A percentile compares a stretch with the other conserved stretches of the same genome.
Conservation (phyloP, 2,888 invertebrate species). For the Oxyscelio sp. region DNA sequence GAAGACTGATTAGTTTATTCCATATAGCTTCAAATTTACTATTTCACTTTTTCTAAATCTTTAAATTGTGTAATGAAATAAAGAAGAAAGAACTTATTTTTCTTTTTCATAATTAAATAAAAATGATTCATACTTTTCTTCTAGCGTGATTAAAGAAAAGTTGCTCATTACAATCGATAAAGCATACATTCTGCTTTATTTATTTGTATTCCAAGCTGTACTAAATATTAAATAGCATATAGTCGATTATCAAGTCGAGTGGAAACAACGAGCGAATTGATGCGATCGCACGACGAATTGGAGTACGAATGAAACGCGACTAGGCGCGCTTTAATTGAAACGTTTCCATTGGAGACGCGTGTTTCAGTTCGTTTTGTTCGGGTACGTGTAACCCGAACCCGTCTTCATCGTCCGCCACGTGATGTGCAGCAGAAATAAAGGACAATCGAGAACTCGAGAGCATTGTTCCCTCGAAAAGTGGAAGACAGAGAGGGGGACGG, state of each 20-base stretch:
- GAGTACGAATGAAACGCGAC: slow-evolving; percentile 46
- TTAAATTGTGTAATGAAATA: too few species aligned
- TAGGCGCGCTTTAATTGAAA: slow-evolving; percentile 65
- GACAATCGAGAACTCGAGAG: slow-evolving; percentile 62
- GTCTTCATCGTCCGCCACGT: slow-evolving; percentile 61
- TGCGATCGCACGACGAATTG: slow-evolving; percentile 41
- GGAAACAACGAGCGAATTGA: slow-evolving; percentile 10
- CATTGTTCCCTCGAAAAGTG: slow-evolving; percentile 35
- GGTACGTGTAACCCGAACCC: slow-evolving; percentile 47
- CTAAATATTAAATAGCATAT: slow-evolving; percentile 42
- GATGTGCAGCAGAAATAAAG: slow-evolving; percentile 62
- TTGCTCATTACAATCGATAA: too few species aligned
- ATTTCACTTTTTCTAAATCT: too few species aligned
- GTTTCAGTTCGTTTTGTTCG: slow-evolving; percentile 54
- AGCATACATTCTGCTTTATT: too few species aligned
- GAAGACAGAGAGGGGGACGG: not conserved
- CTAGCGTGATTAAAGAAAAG: too few species aligned
- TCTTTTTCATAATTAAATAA: too few species aligned
- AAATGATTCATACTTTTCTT: too few species aligned
- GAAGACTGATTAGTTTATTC: too few species aligned
- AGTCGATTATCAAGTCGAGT: slow-evolving; percentile 36
- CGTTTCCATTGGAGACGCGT: slow-evolving; percentile 57
- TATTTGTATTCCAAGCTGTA: too few species aligned
- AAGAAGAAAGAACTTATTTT: too few species aligned
- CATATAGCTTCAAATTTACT: too few species aligned